phyloP scores from a whole-genome alignment of 1,140 invertebrate species.

The Drosophila nasuta region DNA sequence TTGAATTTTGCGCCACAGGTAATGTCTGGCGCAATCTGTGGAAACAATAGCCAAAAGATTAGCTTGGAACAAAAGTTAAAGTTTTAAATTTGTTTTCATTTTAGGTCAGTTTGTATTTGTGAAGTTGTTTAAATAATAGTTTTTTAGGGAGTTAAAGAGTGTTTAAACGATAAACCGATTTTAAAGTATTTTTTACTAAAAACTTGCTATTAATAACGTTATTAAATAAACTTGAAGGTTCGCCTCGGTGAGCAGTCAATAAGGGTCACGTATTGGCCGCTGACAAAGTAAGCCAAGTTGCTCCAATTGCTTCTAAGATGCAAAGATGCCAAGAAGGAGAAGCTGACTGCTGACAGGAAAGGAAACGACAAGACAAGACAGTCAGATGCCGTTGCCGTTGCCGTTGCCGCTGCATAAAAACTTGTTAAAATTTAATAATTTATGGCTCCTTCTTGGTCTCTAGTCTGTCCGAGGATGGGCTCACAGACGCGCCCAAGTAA shows the following conservation, averaged over 20 bases:
- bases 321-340: constrained; percentile 34
- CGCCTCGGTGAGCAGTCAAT: constrained; percentile 36
- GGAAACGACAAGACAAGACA: constrained; percentile 47
- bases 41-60: constrained; percentile 17
- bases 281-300: constrained; percentile 69
- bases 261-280: constrained; percentile 63
- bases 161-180: constrained; percentile 9
- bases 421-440: constrained; percentile 84
- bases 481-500: constrained; percentile 52
- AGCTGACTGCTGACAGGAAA: constrained; percentile 20
- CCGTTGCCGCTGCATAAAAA: constrained; percentile 66
- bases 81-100: constrained; percentile 18
- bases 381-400: constrained; percentile 57
- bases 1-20: constrained; percentile 46
- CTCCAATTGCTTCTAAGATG: constrained; percentile 49
- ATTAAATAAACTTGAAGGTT: constrained; percentile 63
- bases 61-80: constrained; percentile 9
- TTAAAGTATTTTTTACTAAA: background rate
- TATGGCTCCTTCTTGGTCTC: constrained; percentile 65
- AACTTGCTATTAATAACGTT: constrained; percentile 63
- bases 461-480: constrained; percentile 23
- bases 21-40: constrained; percentile 16
- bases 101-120: constrained; percentile 3
- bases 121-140: background rate
- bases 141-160: too few species aligned